These are phyloP conservation scores for Dendropsophus ebraccatus DNA, from an alignment of 2,113 vertebrate species.

Conservation along the genomic window DNA sequence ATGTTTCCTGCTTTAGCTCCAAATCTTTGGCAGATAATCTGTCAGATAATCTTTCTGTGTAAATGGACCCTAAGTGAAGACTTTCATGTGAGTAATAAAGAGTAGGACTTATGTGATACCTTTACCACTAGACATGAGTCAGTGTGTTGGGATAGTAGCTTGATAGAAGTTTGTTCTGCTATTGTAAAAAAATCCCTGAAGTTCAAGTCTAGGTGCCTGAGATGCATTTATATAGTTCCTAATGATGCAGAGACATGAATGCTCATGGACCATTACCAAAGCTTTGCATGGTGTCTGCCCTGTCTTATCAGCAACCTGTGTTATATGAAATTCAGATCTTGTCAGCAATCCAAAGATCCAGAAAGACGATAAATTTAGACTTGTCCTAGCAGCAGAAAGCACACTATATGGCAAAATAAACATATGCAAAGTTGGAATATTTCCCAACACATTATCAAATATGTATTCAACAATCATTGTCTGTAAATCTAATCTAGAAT, in stretches of 20 bases:
- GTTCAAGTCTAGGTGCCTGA: background rate
- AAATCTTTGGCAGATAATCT: too few species aligned
- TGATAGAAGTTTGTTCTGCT: constrained; percentile 8
- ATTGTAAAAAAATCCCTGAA: background rate
- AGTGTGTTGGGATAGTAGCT: background rate
- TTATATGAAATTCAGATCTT: constrained; percentile 27
- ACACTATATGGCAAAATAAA: constrained; percentile 48
- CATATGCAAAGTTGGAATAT: constrained; percentile 58
- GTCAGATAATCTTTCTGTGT: too few species aligned
- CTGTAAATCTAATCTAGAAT: constrained; percentile 32
- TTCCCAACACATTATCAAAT: constrained; percentile 56
- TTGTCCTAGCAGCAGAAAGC: constrained; percentile 55
- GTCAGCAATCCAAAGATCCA: constrained; percentile 45
- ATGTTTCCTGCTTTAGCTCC: too few species aligned
- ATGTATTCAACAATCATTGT: constrained; percentile 46
- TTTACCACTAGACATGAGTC: background rate
- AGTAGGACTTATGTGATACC: too few species aligned
- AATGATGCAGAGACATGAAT: constrained; percentile 40
- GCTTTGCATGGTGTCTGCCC: constrained; percentile 33
- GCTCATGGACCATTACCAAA: constrained; percentile 47
- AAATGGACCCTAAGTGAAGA: too few species aligned
- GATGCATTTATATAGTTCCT: constrained; percentile 29
- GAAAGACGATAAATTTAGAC: constrained; percentile 51
- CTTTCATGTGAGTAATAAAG: too few species aligned
- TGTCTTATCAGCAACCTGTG: constrained; percentile 13